phyloP scores from a whole-genome alignment of 2,113 vertebrate species.

The Alligator mississippiensis region DNA sequence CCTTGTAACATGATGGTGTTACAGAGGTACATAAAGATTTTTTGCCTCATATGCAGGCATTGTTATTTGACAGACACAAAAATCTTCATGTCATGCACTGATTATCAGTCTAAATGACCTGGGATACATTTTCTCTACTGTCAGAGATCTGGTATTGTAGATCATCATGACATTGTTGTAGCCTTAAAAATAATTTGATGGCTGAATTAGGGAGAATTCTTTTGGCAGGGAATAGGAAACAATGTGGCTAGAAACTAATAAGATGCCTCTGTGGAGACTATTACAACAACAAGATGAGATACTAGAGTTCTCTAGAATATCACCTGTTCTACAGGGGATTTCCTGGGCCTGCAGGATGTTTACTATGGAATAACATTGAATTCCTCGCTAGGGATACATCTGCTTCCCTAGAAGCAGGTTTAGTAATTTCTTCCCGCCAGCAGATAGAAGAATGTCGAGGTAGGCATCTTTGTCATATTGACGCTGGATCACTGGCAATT shows the following conservation, averaged over 20 bases:
- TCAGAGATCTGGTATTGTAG: neutral
- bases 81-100: neutral
- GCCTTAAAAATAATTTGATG: conserved; percentile 19
- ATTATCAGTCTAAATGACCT: neutral
- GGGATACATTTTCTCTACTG: neutral
- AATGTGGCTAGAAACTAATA: neutral
- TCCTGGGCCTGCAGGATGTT: conserved; percentile 11
- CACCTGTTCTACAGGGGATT: neutral
- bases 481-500: too few relatives aligned
- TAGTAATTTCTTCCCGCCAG: too few relatives aligned
- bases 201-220: neutral
- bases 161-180: neutral
- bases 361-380: conserved; percentile 26
- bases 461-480: too few relatives aligned
- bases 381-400: neutral
- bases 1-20: neutral
- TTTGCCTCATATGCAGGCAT: neutral
- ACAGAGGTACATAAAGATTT: neutral
- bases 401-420: too few relatives aligned
- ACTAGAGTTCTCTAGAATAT: conserved; percentile 8
- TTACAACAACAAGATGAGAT: neutral
- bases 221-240: neutral
- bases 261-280: neutral
- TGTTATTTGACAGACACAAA: neutral
- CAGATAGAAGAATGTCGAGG: too few relatives aligned